Evolutionary conservation across 2,888 invertebrate genomes (phyloP).

Genomic region (Xestobium rufovillosum): DNA sequence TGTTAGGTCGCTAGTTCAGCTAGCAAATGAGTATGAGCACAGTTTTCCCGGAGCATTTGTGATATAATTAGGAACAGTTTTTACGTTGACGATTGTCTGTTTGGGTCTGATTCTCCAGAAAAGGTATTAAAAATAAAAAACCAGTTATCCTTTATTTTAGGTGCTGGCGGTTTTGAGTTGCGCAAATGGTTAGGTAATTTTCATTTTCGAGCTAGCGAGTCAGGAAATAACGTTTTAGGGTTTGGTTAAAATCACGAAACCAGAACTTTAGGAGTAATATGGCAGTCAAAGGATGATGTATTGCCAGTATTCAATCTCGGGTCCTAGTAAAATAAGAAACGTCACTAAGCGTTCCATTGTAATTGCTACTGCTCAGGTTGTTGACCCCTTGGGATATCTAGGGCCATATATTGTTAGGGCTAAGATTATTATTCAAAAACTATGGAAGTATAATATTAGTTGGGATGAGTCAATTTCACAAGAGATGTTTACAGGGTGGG

Average conservation of each 20-base stretch:
- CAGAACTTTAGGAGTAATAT: constrained; percentile 17
- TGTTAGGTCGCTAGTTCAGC: too few species aligned
- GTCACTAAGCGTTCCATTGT: constrained; percentile 7
- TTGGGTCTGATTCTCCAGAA: neutral
- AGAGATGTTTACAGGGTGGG: too few species aligned
- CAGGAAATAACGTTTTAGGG: constrained; percentile 12
- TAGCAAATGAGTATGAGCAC: constrained; percentile 5
- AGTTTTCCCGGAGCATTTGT: constrained; percentile 4
- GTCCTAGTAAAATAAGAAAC: constrained; percentile 1
- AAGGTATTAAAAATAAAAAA: constrained; percentile 17
- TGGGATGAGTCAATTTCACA: constrained; percentile 10
- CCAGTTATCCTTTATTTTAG: constrained; percentile 17
- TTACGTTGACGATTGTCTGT: constrained; percentile 5
- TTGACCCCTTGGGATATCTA: constrained; percentile 5
- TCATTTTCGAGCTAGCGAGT: constrained; percentile 6
- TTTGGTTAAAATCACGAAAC: constrained; percentile 16
- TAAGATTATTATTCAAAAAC: constrained; percentile 12
- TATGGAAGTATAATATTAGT: constrained; percentile 16
- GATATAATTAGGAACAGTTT: constrained; percentile 3
- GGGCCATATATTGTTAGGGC: too few species aligned
- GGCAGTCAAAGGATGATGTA: constrained; percentile 11
- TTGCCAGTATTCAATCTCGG: constrained; percentile 13
- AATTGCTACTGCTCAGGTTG: constrained; percentile 5
- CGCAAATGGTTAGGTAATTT: constrained; percentile 17
- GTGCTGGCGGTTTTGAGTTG: constrained; percentile 18